Conservation (phyloP, 2,888 invertebrate species). For the Xanthorhoe designata region DNA sequence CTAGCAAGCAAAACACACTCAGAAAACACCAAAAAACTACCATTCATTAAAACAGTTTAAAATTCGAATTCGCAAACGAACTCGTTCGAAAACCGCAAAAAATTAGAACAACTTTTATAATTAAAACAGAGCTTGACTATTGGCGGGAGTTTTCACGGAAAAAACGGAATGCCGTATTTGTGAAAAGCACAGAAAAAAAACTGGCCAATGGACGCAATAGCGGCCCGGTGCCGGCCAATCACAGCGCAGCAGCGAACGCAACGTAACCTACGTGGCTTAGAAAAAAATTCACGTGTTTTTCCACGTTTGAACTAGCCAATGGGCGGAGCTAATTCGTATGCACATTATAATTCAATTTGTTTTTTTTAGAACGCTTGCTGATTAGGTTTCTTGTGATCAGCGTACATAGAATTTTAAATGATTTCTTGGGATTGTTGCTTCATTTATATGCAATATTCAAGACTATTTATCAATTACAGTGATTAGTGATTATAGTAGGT, state of each 20-base stretch:
- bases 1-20: not conserved
- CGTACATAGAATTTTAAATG: constrained; percentile 10
- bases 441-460: constrained; percentile 6
- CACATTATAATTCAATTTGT: constrained; percentile 70
- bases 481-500: not conserved
- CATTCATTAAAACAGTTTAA: constrained; percentile 16
- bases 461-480: constrained; percentile 1
- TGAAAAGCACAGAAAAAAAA: constrained; percentile 81
- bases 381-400: constrained; percentile 34
- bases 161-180: constrained; percentile 77
- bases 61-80: constrained; percentile 45
- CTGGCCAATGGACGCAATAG: constrained; percentile 72
- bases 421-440: constrained; percentile 14
- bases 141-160: constrained; percentile 76
- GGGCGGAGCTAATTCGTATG: constrained; percentile 63
- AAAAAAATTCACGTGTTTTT: constrained; percentile 83
- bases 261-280: constrained; percentile 82
- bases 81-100: constrained; percentile 52
- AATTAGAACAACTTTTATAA: constrained; percentile 74
- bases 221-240: constrained; percentile 66
- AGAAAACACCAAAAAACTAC: constrained; percentile 18
- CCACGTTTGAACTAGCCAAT: constrained; percentile 76
- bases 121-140: constrained; percentile 76
- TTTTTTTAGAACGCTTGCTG: constrained; percentile 45
- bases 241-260: constrained; percentile 57